Conservation (phyloP, 2,888 invertebrate genomes). For the Nomada ferruginata region DNA sequence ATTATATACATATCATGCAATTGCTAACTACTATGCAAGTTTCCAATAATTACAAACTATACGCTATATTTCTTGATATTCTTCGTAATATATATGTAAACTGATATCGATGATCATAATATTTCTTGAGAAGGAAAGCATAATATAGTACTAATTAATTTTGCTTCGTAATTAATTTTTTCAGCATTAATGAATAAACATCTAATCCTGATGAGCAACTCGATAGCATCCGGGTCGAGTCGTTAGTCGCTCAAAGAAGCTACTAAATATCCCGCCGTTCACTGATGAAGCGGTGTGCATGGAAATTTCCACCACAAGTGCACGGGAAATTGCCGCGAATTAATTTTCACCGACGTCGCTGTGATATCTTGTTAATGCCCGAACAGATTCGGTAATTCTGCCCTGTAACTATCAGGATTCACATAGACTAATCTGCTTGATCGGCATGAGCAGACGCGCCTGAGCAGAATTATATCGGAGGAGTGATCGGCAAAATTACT, state of each 20-base stretch:
- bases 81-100: too few relatives aligned
- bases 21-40: too few relatives aligned
- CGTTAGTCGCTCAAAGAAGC: constrained; percentile 19
- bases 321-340: constrained; percentile 33
- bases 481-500: constrained; percentile 37
- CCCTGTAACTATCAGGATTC: constrained; percentile 35
- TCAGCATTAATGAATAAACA: neutral
- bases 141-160: too few relatives aligned
- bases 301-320: constrained; percentile 16
- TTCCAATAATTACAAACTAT: too few relatives aligned
- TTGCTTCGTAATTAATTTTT: too few relatives aligned
- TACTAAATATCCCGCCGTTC: neutral
- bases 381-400: constrained; percentile 39
- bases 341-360: constrained; percentile 37
- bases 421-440: constrained; percentile 37
- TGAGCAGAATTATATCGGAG: constrained; percentile 29
- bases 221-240: neutral
- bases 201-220: neutral
- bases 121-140: too few relatives aligned
- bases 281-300: neutral
- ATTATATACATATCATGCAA: too few relatives aligned
- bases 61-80: too few relatives aligned
- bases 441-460: constrained; percentile 30
- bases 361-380: constrained; percentile 40
- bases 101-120: too few relatives aligned